phyloP scores from a whole-genome alignment of 2,113 vertebrate species.

The Actenoides lindsayi region DNA sequence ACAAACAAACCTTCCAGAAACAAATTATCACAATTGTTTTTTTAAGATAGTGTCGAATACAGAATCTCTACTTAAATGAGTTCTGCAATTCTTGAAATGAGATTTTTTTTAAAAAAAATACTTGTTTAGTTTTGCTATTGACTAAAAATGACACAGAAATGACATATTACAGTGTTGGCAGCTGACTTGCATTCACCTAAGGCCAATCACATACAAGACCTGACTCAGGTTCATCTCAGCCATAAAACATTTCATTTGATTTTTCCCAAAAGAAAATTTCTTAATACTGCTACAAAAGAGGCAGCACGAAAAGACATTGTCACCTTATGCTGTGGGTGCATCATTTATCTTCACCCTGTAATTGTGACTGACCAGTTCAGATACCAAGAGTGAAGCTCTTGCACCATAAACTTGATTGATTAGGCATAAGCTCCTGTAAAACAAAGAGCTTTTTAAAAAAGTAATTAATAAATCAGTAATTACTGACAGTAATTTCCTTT shows the following conservation, averaged over 20 bases:
- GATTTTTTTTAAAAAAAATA: background rate
- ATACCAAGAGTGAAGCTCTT: background rate
- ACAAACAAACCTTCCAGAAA: conserved; percentile 6
- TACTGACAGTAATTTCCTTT: background rate
- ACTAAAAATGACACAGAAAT: background rate
- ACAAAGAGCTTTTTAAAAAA: background rate
- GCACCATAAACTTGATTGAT: background rate
- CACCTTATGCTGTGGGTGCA: background rate
- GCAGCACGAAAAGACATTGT: background rate
- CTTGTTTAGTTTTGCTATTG: background rate
- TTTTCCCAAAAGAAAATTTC: background rate
- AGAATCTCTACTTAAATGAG: background rate
- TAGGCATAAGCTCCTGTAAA: background rate
- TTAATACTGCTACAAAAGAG: background rate
- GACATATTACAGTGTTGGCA: background rate
- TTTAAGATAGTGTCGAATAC: background rate
- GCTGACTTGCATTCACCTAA: background rate
- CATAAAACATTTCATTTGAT: background rate
- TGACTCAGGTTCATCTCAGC: background rate
- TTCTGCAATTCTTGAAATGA: background rate
- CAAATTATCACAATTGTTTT: background rate
- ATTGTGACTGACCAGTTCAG: background rate
- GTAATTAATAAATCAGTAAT: background rate
- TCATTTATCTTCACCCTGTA: background rate
- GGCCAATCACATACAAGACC: background rate